Evolutionary conservation across 2,888 invertebrate genomes (phyloP), one percentile per base, ranked within the genome.

Genomic region (Timandra comae): DNA sequence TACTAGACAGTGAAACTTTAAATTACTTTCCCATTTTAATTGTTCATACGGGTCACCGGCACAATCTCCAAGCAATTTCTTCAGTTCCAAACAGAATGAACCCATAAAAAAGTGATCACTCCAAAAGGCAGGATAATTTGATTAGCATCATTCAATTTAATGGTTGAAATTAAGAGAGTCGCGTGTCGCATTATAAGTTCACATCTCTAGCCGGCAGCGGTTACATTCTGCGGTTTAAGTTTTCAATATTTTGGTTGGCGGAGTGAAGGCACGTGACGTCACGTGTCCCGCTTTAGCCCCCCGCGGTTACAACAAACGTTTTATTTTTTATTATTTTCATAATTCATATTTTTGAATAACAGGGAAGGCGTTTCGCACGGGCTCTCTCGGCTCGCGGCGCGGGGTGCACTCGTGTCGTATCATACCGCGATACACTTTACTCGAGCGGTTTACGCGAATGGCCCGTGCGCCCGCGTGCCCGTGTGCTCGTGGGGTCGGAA

Each of bases 241-340:
- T 52, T 84, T 80, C 84, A 84, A 84, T 84, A 80, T 84, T 85
- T 80, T 72, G 81, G 78, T 68, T 63, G 50, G 56, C 43, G 52
- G 51, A 46, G 46, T 40, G 49, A 38, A 23, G 46, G 71, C 84
- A 80, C 82, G 84, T 77, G 82, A 61, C 69, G 74, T 57, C 84
- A 71, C 85, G 84, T 81, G 85, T 50, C 72, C 23, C 66, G 70
- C 54, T 69, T 82, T 79, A 80, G 65, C 59, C 80, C 77, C 79
- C 81, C 67, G 65, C 65, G 48, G 70, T 56, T 59, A 50, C 43
- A 43, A 41, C 42, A 56, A 59, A 50, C 71, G 68, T 60, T 77
- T 72, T 73, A 80, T 75, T 84, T 84, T 84, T 84, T 84, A 85
- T 81, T 81, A 84, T 84, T 82, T 85, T 82, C 81, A 82, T 82